Base-by-base conservation (phyloP, 2,888 invertebrate genomes). In the Drosophila macrospina region DNA sequence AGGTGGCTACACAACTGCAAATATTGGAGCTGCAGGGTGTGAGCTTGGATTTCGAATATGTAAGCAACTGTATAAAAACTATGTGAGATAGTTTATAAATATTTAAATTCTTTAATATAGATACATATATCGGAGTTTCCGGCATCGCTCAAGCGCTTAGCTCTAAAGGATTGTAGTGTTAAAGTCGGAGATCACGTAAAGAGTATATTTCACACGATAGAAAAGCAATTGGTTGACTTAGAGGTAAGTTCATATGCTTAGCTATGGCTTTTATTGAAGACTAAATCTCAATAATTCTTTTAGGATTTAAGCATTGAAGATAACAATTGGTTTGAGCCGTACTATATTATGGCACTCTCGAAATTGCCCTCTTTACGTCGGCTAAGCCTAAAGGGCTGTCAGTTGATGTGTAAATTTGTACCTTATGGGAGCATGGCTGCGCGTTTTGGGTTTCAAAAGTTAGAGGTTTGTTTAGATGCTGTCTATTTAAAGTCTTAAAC, bases 371-470 rank as follows among this genome's bases (percentile, higher is more conserved):
- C 92, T 5, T 92, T 97, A 26, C 93, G 93, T 39, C 93, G 94
- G 37, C 92, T 97, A 5, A 93, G 94, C 59, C 91, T 96, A 74
- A 93, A 94, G 41, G 94, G 95, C 37, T 97, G 97, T 84, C 91
- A 91, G 57, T 93, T 94, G 48, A 91, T 97, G 69, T 93, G 94
- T 0, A 95, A 96, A 90, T 95, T 95, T 84, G 94, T 96, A 13
- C 96, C 96, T 0, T 96, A 96, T 91, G 94, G 96, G 0, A 95
- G 96, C 85, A 94, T 97, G 62, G 95, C 96, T 0, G 94, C 95
- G 0, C 92, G 95, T 76, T 95, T 95, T 88, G 97, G 97, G 0
- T 96, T 92, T 45, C 89, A 89, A 69, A 83, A 83, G 34, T 68
- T 92, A 8, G 91, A 92, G 76, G 91, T 91, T 59, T 51, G 67